Base-by-base conservation (phyloP, 2,888 invertebrate species). In the Agrilus cyanescens region DNA sequence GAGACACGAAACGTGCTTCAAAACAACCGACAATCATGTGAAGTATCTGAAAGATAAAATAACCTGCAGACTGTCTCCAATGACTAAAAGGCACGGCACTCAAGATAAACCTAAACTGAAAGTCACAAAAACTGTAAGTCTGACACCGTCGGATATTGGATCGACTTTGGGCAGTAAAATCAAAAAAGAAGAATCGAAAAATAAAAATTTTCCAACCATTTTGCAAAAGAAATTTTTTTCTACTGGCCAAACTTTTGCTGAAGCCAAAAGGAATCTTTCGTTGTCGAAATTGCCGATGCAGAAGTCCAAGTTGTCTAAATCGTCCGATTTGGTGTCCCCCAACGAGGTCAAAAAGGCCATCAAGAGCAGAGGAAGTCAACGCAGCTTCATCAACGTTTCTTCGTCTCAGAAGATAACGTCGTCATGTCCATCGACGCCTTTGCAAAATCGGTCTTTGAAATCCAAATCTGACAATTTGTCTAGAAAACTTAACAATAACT, bases 31-130 rank as follows among this genome's bases (percentile, higher is more conserved):
- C 25, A 63, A 76, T 1, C 80, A 77, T 56, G 74, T 80, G 1
- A 74, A 76, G 50, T 75, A 72, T 54, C 58, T 80, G 1, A 73
- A 73, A 56, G 76, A 81, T 43, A 75, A 76, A 66, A 71, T 81
- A 45, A 74, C 72, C 46, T 68, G 71, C 46, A 80, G 77, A 55
- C 59, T 80, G 30, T 70, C 70, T 2, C 62, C 63, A 2, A 55
- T 45, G 4, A 15, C 48, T 3, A 46, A 45, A 16, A 50, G 43
- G 38, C 47, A 50, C 29, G 40, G 43, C 12, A 7, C 36, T 37
- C 52, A 52, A 57, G 65, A 40, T 49, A 58, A 48, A 41, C 46
- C 55, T 1, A 55, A 54, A 40, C 18, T 59, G 4, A 57, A 53
- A 47, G 57, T 62, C 7, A 56, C 59, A 4, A 63, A 62, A 48